Conservation (phyloP, 2,888 invertebrate genomes). For the Cyclophora punctaria region DNA sequence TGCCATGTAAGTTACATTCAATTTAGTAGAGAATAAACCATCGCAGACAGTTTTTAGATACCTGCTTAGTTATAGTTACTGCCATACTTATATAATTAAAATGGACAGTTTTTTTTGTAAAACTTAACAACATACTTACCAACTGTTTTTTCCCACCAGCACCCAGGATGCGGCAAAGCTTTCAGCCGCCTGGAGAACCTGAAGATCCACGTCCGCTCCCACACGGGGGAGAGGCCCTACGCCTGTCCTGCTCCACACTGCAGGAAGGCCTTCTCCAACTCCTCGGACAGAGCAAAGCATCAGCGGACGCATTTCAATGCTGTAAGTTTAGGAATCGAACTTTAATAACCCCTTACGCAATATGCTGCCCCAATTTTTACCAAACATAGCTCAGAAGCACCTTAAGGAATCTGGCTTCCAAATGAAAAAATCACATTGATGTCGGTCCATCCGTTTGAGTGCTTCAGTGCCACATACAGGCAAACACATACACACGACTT, state of each 20-base stretch:
- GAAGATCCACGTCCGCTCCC: constrained; percentile 96
- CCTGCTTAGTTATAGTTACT: too few species aligned
- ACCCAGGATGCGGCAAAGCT: constrained; percentile 94
- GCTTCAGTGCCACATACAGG: too few species aligned
- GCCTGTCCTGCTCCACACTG: constrained; percentile 95
- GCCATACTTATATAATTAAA: too few species aligned
- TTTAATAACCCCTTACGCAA: background rate
- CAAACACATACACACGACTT: too few species aligned
- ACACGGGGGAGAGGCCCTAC: constrained; percentile 97
- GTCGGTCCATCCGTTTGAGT: too few species aligned
- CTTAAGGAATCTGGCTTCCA: background rate
- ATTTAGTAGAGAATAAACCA: too few species aligned
- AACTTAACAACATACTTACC: too few species aligned
- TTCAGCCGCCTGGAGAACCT: constrained; percentile 98
- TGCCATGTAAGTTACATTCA: constrained; percentile 87
- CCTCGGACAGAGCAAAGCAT: constrained; percentile 98
- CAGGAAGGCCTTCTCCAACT: constrained; percentile 97
- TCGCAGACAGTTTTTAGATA: too few species aligned
- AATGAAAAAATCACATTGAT: background rate
- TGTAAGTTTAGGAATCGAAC: constrained; percentile 76
- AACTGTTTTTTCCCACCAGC: constrained; percentile 73
- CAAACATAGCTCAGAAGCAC: background rate
- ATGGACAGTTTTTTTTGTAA: too few species aligned
- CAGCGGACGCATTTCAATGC: constrained; percentile 98
- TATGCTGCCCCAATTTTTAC: background rate